A percentile compares a stretch with the other conserved stretches of the same genome.
phyloP scores from a whole-genome alignment of 2,888 invertebrate genomes.

The Parnassius apollo region DNA sequence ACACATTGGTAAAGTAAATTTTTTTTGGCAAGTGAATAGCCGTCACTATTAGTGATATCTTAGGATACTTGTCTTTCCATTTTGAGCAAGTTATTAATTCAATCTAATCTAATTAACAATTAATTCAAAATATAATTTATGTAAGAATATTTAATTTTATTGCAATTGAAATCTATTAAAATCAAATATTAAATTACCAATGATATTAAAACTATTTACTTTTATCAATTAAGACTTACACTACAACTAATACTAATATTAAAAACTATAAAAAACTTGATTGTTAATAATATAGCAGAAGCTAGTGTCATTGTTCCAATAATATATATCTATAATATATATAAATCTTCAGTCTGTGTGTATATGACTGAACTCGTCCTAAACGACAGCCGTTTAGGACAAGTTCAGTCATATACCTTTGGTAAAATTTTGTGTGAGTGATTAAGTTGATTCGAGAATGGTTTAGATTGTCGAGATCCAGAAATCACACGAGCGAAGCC shows the following conservation, averaged over 20 bases:
- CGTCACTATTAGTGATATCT: constrained; percentile 30
- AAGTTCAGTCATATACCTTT: too few relatives aligned
- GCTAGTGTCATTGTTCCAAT: constrained; percentile 12
- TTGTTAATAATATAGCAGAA: neutral
- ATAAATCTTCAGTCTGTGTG: too few relatives aligned
- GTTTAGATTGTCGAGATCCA: too few relatives aligned
- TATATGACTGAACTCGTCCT: too few relatives aligned
- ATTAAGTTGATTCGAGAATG: too few relatives aligned
- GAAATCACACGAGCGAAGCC: too few relatives aligned
- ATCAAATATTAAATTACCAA: constrained; percentile 35
- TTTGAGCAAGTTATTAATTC: constrained; percentile 62
- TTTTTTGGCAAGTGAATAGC: constrained; percentile 8
- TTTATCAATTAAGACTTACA: constrained; percentile 15
- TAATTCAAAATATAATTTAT: constrained; percentile 40
- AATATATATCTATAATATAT: neutral
- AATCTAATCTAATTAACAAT: constrained; percentile 36
- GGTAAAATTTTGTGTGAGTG: too few relatives aligned
- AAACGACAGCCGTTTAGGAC: too few relatives aligned
- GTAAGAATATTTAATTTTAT: constrained; percentile 41
- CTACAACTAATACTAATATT: constrained; percentile 34
- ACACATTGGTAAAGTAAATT: neutral
- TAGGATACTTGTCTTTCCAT: constrained; percentile 37
- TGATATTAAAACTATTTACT: constrained; percentile 30
- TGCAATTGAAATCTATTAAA: constrained; percentile 45
- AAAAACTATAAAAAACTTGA: constrained; percentile 31